phyloP scores from a whole-genome alignment of 2,797 vertebrate genomes.

The Xenops minutus region DNA sequence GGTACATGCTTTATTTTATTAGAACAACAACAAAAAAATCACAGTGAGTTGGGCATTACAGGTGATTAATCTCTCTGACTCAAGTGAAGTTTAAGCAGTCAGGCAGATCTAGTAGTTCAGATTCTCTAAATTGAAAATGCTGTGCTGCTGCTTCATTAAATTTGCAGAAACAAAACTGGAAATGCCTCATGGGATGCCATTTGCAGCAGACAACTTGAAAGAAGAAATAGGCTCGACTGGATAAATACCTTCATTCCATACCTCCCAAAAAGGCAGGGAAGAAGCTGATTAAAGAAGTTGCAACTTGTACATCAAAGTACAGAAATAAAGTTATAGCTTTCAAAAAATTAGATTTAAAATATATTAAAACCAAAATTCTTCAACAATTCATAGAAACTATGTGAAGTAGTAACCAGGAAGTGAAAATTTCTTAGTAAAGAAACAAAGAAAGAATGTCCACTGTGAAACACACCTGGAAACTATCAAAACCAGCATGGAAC shows the following conservation, averaged over 20 bases:
- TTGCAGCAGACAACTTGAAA: not conserved
- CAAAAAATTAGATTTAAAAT: fast-evolving
- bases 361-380: not conserved
- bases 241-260: not conserved
- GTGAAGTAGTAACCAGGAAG: not conserved
- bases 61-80: not conserved
- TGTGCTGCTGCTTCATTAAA: not conserved
- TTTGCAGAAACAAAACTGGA: not conserved
- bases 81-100: not conserved
- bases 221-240: not conserved
- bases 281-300: not conserved
- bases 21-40: not conserved
- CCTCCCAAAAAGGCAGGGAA: not conserved
- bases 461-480: not conserved
- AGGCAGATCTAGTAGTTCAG: not conserved
- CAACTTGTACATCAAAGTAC: not conserved
- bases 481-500: not conserved
- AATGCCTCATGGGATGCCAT: not conserved
- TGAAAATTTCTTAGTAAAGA: not conserved
- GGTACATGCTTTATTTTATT: not conserved
- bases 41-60: not conserved
- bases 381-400: not conserved
- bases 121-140: not conserved
- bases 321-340: not conserved
- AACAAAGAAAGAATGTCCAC: not conserved